Conservation (phyloP, 2,888 invertebrate genomes). For the Leptinotarsa tumamoca region DNA sequence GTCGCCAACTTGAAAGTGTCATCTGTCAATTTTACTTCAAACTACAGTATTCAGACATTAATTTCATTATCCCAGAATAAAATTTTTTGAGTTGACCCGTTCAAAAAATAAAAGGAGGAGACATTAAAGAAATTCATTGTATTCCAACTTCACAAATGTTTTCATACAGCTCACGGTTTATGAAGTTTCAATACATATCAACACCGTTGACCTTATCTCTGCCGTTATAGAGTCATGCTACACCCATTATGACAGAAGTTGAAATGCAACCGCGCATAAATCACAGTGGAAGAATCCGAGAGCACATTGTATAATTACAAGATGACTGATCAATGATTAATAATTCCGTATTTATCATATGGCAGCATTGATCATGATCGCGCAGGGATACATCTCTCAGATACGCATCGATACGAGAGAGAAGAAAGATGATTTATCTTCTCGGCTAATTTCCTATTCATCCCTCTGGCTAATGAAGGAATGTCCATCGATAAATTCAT, state of each 20-base stretch:
- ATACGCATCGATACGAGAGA: constrained; percentile 55
- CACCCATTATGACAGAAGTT: constrained; percentile 18
- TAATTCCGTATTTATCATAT: constrained; percentile 64
- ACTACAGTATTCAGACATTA: too few species aligned
- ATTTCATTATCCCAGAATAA: too few species aligned
- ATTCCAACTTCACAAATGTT: background rate
- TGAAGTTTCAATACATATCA: background rate
- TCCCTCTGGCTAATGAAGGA: constrained; percentile 52
- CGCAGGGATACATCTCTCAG: constrained; percentile 56
- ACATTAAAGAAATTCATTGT: too few species aligned
- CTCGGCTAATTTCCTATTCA: constrained; percentile 62
- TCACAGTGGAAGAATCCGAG: constrained; percentile 18
- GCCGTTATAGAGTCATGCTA: constrained; percentile 1
- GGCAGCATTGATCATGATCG: constrained; percentile 63
- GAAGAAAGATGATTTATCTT: constrained; percentile 58
- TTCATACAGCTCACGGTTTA: background rate
- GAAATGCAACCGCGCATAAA: constrained; percentile 21
- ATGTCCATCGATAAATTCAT: constrained; percentile 49
- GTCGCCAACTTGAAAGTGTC: too few species aligned
- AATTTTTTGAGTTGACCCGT: too few species aligned
- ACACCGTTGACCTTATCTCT: background rate
- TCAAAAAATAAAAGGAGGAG: too few species aligned
- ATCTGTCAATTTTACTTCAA: too few species aligned
- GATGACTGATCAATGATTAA: constrained; percentile 65
- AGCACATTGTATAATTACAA: constrained; percentile 58